Evolutionary conservation across 1,140 invertebrate genomes (phyloP), one percentile per base, ranked within the genome.

Genomic region (Drosophila cardini): DNA sequence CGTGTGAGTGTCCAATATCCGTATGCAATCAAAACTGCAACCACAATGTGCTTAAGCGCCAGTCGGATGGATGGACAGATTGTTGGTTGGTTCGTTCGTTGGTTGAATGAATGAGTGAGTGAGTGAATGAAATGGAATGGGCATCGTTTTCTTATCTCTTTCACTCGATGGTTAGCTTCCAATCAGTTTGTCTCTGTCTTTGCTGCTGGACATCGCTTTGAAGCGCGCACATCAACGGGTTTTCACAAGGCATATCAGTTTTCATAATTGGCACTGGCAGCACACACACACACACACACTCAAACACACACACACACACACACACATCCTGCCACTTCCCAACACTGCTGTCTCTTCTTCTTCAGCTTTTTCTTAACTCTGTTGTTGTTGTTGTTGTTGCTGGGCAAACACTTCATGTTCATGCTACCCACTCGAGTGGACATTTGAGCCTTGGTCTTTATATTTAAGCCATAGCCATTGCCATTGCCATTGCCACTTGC

Each of bases 181-280:
- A 4, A 3, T 38, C 36, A 3, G 10, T 2, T 38, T 40, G 1
- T 15, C 36, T 38, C 10, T 38, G 9, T 38, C 36, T 38, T 3
- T 21, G 6, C 21, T 46, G 13, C 53, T 63, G 58, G 60, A 13
- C 30, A 61, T 30, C 63, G 62, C 76, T 78, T 76, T 81, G 84
- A 87, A 84, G 84, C 84, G 78, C 85, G 84, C 84, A 76, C 84
- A 87, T 89, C 84, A 89, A 87, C 80, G 84, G 73, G 84, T 83
- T 80, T 87, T 83, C 79, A 56, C 80, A 87, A 84, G 80, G 80
- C 84, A 87, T 87, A 87, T 87, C 84, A 87, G 84, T 80, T 87
- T 87, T 87, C 84, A 87, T 87, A 87, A 87, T 87, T 87, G 84
- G 84, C 83, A 89, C 79, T 86, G 83, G 73, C 77, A 69, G 53